Base-by-base conservation (phyloP, 2,797 vertebrate species). In the Sebastiscus albofasciatus region DNA sequence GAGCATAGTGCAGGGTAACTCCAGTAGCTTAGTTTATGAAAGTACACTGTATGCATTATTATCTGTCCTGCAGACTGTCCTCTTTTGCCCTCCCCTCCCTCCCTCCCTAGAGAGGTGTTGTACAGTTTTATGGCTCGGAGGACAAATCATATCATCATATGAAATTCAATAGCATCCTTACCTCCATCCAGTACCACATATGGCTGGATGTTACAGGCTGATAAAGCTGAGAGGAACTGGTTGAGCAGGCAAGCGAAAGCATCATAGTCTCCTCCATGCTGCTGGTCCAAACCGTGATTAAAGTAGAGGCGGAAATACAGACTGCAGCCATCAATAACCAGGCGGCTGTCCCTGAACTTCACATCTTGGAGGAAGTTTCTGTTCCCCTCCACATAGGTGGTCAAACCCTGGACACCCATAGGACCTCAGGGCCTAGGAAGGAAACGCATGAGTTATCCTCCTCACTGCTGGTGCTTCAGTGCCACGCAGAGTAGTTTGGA, bases 171-270 rank as follows among this genome's bases (percentile, higher is more conserved):
- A 27, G 31, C 18, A 52, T 60, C 62, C 52, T 78, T 85, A 95
- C 94, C 94, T 81, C 98, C 98, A 91, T 99, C 98, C 87, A 99
- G 90, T n/a, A 98, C 94, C 83, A 99, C 97, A 39, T 96, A 98
- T 0, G 98, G 96, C 20, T 93, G 86, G 58, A 99, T 96, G 55
- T 90, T 85, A 87, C 98, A 99, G 16, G 92, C 78, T 34, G 87
- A 91, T 82, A 99, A 79, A 0, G 93, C 93, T 64, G 94, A 90
- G 81, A 99, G 95, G 77, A 99, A 99, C 2, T 94, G 89, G 36
- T 54, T 66, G 33, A 96, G 91, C 42, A 96, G 84, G 1, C 64
- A 77, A 6, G 94, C 79, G 71, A 99, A 97, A 0, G 81, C 86
- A 66, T 97, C 96, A 64, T 99, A 99, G 87, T 99, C 97, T 6